Percentiles rank a stretch among this genome's conserved stretches.
Evolutionary conservation across 2,113 vertebrate species (phyloP).

Genomic region (Mormoops blainvillei): DNA sequence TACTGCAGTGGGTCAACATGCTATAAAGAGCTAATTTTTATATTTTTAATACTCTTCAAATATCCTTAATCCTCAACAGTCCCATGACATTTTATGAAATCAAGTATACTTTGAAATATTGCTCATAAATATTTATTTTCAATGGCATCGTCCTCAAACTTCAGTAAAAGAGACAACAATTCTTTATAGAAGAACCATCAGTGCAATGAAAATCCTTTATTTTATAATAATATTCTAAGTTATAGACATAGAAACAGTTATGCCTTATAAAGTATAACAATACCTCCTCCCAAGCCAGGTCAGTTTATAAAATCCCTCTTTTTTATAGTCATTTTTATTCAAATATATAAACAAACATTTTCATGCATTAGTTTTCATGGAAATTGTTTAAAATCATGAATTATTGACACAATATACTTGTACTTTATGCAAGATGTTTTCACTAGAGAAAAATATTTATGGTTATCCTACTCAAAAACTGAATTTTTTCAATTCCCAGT

Average conservation of each 20-base stretch:
- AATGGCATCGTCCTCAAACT: background rate
- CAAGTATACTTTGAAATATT: slow-evolving; percentile 14
- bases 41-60: background rate
- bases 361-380: slow-evolving; percentile 49
- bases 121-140: slow-evolving; percentile 23
- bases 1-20: background rate
- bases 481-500: slow-evolving; percentile 51
- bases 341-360: background rate
- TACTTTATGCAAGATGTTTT: slow-evolving; percentile 52
- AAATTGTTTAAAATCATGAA: slow-evolving; percentile 72
- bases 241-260: background rate
- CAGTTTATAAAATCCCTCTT: background rate
- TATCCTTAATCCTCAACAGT: background rate
- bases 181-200: background rate
- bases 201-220: background rate
- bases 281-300: background rate
- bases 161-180: background rate
- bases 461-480: slow-evolving; percentile 53
- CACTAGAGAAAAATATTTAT: slow-evolving; percentile 64
- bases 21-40: background rate
- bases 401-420: slow-evolving; percentile 60
- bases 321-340: background rate
- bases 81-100: background rate
- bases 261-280: background rate
- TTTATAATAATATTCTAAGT: background rate